Conservation (phyloP, 2,888 invertebrate species). For the Catocala nupta region DNA sequence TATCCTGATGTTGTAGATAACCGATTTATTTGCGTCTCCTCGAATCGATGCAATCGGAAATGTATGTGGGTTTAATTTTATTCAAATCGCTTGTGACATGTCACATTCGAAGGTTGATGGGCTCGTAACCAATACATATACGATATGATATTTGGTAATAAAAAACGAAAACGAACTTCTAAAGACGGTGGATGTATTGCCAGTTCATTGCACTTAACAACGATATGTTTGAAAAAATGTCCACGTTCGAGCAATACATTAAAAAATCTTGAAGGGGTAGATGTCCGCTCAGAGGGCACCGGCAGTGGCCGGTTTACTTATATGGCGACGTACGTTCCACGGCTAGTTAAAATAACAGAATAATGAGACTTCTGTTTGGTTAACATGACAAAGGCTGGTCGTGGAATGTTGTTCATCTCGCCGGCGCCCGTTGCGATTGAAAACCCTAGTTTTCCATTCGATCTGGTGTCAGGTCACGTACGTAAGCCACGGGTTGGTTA, state of each 20-base stretch:
- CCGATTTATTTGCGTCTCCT: constrained; percentile 7
- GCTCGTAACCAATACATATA: constrained; percentile 22
- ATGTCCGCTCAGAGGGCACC: constrained; percentile 26
- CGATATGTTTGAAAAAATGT: constrained; percentile 33
- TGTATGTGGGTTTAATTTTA: constrained; percentile 29
- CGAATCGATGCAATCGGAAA: constrained; percentile 3
- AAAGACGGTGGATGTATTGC: neutral
- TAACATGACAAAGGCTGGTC: constrained; percentile 81
- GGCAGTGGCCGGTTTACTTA: constrained; percentile 40
- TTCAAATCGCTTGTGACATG: constrained; percentile 46
- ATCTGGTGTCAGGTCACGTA: constrained; percentile 78
- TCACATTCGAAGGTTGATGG: constrained; percentile 37
- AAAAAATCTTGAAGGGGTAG: constrained; percentile 33
- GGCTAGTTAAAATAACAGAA: constrained; percentile 84
- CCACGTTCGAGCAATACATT: constrained; percentile 34
- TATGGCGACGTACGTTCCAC: constrained; percentile 49
- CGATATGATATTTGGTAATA: constrained; percentile 10
- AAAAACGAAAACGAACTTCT: neutral
- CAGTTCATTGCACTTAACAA: constrained; percentile 11
- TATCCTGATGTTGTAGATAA: constrained; percentile 35
- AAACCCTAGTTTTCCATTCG: constrained; percentile 74
- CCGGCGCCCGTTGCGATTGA: constrained; percentile 71
- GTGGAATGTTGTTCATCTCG: constrained; percentile 78
- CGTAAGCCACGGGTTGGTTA: constrained; percentile 38
- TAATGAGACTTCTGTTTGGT: constrained; percentile 81